These are phyloP conservation scores for Festucalex cinctus DNA, from an alignment of 2,113 vertebrate species.

Conservation along the genomic window DNA sequence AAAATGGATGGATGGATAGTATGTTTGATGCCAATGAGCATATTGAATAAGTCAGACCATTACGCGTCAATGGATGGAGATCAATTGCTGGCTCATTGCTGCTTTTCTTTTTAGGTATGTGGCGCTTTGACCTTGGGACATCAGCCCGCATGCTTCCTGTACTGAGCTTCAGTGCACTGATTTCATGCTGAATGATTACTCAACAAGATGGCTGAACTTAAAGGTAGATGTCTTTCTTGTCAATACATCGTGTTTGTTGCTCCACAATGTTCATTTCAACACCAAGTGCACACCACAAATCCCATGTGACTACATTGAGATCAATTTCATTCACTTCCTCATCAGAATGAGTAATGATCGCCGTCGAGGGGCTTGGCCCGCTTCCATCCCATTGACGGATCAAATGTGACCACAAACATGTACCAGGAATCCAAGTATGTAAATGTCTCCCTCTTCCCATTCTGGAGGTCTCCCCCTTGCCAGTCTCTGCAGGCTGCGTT, in stretches of 20 bases:
- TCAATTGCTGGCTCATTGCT: constrained; percentile 31
- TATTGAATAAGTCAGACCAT: constrained; percentile 30
- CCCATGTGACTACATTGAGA: constrained; percentile 25
- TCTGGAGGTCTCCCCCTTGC: constrained; percentile 3
- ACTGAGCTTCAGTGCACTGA: constrained; percentile 20
- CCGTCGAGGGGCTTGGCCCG: constrained; percentile 18
- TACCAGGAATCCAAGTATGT: constrained; percentile 1
- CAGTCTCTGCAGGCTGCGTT: constrained; percentile 21
- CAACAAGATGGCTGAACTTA: constrained; percentile 14
- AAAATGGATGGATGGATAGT: too few species aligned
- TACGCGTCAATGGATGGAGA: constrained; percentile 40
- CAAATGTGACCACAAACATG: constrained; percentile 27
- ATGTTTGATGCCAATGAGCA: not conserved
- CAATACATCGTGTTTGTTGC: not conserved
- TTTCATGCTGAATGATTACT: constrained; percentile 32
- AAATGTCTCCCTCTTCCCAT: constrained; percentile 5
- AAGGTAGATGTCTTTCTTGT: not conserved
- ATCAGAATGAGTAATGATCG: constrained; percentile 44
- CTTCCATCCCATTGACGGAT: constrained; percentile 23
- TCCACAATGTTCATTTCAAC: not conserved
- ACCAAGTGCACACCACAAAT: not conserved
- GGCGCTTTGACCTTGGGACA: constrained; percentile 40
- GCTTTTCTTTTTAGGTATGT: constrained; percentile 28
- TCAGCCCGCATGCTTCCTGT: constrained; percentile 24
- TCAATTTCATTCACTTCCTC: constrained; percentile 35